Base-by-base conservation (phyloP, 2,797 vertebrate genomes). In the Potorous gilbertii region DNA sequence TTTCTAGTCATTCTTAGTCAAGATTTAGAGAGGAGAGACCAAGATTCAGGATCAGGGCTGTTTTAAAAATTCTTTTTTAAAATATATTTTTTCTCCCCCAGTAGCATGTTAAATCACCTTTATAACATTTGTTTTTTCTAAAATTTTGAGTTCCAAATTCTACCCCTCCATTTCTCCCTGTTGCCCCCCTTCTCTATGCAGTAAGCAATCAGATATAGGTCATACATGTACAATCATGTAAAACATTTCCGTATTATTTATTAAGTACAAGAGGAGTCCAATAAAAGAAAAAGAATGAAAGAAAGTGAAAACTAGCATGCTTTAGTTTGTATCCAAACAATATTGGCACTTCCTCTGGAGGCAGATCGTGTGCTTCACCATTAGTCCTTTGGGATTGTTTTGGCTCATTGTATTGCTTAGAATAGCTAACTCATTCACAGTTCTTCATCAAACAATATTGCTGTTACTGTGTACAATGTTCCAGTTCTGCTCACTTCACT, bases 1-100 rank as follows among this genome's bases (percentile, higher is more conserved):
- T 93, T 94, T 95, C 74, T 90, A 93, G 94, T 56, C 56, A 3
- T 21, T 29, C 54, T 90, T 55, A 55, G 29, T 18, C 81, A 54
- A 40, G 10, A 27, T 59, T 27, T 62, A 54, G 13, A 87, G 50
- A 87, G 55, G 90, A 93, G 21, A 46, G 18, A 1, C 18, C 74
- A 81, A 28, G 2, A 46, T 14, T 66, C n/a, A 24, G 6, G 74
- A 31, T 81, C n/a, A 81, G 40, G 74, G 74, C 0, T 46, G 3
- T 31, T 11, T 59, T 34, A 34, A 55, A 55, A 55, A 34, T n/a
- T 16, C 5, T 40, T 21, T 74, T 74, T 40, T 1, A 74, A n/a
- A 40, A n/a, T 74, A 40, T 5, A n/a, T 40, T 40, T 40, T 21
- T 74, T 74, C 40, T 24, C 18, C 66, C 18, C 28, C 5, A 74